phyloP scores from a whole-genome alignment of 2,113 vertebrate genomes.

The Empidonax alnorum region DNA sequence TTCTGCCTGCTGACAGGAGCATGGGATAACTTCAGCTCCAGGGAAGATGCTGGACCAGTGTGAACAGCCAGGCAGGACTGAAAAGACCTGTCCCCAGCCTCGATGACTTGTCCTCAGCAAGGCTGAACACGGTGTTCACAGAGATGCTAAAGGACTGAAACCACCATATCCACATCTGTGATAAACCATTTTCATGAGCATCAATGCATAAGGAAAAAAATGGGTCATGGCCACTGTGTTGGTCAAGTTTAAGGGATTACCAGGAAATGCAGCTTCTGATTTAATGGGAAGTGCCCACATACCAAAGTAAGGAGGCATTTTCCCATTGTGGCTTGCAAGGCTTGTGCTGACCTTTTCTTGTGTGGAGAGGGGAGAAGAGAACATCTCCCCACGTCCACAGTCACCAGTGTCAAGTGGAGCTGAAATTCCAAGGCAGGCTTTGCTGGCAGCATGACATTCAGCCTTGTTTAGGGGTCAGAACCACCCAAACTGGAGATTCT shows the following conservation, averaged over 20 bases:
- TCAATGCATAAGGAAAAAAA: background rate
- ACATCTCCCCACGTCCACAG: background rate
- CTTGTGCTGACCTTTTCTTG: background rate
- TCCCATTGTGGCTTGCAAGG: background rate
- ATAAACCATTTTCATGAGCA: background rate
- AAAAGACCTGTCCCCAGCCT: background rate
- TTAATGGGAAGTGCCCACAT: background rate
- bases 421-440: background rate
- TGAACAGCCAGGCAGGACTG: background rate
- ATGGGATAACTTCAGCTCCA: background rate
- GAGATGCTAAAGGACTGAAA: background rate
- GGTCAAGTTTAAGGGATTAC: background rate
- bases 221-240: background rate
- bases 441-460: background rate
- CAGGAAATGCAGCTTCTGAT: background rate
- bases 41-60: background rate
- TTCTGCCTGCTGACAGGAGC: background rate
- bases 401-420: background rate
- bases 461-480: background rate
- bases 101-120: background rate
- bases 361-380: background rate
- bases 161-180: background rate
- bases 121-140: background rate
- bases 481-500: background rate
- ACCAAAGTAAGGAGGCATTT: background rate